Percentiles rank a stretch among this genome's conserved stretches.
phyloP scores from a whole-genome alignment of 2,113 vertebrate genomes.

The Syngnathoides biaculeatus region DNA sequence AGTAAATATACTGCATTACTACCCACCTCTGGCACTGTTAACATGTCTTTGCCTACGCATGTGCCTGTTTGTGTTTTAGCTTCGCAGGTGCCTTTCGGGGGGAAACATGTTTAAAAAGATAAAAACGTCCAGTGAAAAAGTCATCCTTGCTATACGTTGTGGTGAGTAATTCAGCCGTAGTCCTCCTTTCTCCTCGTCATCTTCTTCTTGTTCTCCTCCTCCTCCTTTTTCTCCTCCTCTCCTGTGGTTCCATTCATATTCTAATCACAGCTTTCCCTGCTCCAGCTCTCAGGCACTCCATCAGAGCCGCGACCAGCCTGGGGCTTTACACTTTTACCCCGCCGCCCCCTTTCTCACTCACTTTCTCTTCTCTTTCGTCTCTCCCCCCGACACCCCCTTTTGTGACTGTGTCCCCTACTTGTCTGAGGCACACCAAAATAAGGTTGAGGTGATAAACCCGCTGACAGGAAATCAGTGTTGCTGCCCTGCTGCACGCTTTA shows the following conservation, averaged over 20 bases:
- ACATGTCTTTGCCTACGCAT: not conserved
- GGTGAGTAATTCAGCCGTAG: constrained; percentile 94
- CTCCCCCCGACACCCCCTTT: constrained; percentile 79
- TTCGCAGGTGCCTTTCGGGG: not conserved
- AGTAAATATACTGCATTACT: too few relatives aligned
- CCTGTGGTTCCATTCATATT: constrained; percentile 98
- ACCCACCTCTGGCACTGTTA: too few relatives aligned
- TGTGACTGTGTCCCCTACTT: constrained; percentile 74
- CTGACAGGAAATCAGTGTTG: constrained; percentile 17
- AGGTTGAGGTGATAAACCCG: constrained; percentile 54
- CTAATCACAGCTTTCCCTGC: constrained; percentile 99
- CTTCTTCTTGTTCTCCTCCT: constrained; percentile 77
- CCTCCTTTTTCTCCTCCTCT: constrained; percentile 78
- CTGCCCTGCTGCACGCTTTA: not conserved
- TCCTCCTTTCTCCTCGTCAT: constrained; percentile 83
- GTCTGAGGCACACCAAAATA: constrained; percentile 74
- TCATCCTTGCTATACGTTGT: constrained; percentile 85
- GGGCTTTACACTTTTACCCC: constrained; percentile 88
- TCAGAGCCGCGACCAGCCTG: constrained; percentile 81
- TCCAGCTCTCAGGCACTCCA: constrained; percentile 92
- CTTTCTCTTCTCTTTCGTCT: constrained; percentile 67
- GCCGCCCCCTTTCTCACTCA: constrained; percentile 34
- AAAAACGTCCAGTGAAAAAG: constrained; percentile 64
- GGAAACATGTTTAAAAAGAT: constrained; percentile 23
- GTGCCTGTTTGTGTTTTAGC: constrained; percentile 22